These are phyloP conservation scores for Dolomedes plantarius DNA, from an alignment of 2,888 invertebrate species.

Conservation along the genomic window DNA sequence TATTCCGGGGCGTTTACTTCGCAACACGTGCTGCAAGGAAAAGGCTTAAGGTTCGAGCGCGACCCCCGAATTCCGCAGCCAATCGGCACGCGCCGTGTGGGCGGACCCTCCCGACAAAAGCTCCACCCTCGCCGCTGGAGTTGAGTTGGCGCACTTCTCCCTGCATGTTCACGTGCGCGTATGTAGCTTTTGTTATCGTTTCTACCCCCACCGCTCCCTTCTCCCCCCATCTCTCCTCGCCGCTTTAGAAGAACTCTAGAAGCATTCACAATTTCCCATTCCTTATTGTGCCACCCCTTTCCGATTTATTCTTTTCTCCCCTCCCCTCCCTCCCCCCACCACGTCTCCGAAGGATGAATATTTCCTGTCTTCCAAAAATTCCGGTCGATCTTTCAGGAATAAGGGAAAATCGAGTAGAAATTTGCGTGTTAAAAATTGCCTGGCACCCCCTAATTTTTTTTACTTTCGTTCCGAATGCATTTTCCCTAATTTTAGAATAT, in stretches of 20 bases:
- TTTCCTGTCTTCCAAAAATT: constrained; percentile 1
- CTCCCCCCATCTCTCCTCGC: too few relatives aligned
- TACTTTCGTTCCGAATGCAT: background rate
- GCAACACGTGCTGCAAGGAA: constrained; percentile 43
- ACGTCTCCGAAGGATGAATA: background rate
- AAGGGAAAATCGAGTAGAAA: background rate
- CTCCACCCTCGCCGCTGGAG: constrained; percentile 31
- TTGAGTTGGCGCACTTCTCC: constrained; percentile 41
- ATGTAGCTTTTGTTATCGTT: constrained; percentile 20
- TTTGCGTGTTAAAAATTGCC: background rate
- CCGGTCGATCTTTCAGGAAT: background rate
- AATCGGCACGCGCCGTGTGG: constrained; percentile 37
- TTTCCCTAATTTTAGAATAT: too few relatives aligned
- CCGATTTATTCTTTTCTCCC: constrained; percentile 4
- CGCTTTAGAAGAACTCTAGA: constrained; percentile 23
- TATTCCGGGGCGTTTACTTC: constrained; percentile 35
- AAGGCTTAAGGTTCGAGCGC: background rate
- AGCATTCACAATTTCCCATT: constrained; percentile 59
- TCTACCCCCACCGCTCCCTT: background rate
- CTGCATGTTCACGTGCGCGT: constrained; percentile 27
- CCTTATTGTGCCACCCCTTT: constrained; percentile 39
- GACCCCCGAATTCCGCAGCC: constrained; percentile 15
- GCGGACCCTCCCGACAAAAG: constrained; percentile 33
- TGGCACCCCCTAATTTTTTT: background rate
- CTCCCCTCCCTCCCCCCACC: background rate